Evolutionary conservation across 1,140 invertebrate genomes (phyloP).

Genomic region (Bathynomus jamesi): DNA sequence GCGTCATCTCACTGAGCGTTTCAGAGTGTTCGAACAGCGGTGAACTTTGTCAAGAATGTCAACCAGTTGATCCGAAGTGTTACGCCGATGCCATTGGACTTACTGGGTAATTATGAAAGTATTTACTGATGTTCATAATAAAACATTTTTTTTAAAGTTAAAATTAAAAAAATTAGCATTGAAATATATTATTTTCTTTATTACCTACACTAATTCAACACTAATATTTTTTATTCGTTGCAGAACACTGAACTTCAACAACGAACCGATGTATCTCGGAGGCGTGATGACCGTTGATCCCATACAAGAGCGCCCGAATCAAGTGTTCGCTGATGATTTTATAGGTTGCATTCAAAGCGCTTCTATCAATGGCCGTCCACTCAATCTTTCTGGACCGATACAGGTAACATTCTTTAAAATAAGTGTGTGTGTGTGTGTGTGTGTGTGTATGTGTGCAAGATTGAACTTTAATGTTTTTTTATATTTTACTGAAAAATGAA

Average conservation of each 20-base stretch:
- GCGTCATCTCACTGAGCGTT: conserved; percentile 74
- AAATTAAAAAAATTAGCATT: no score
- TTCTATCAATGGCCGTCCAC: conserved; percentile 67
- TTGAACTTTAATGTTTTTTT: no score
- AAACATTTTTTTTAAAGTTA: no score
- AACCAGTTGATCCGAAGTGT: conserved; percentile 66
- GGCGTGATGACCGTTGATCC: conserved; percentile 74
- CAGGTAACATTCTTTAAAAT: no score
- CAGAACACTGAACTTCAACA: conserved; percentile 87
- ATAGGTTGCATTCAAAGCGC: conserved; percentile 87
- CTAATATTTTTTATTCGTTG: no score
- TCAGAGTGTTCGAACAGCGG: conserved; percentile 56
- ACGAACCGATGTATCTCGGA: conserved; percentile 73
- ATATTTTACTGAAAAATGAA: neutral
- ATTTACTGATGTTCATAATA: no score
- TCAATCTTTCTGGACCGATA: conserved; percentile 70
- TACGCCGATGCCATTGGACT: conserved; percentile 75
- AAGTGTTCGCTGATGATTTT: conserved; percentile 83
- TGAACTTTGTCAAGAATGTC: conserved; percentile 74
- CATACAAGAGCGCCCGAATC: conserved; percentile 72
- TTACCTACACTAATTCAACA: no score
- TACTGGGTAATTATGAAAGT: conserved; percentile 59
- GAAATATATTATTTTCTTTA: no score
- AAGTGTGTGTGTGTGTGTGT: no score
- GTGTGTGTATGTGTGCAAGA: no score